These are phyloP conservation scores for Pampusana beccarii DNA, from an alignment of 2,113 vertebrate species.

Conservation along the genomic window DNA sequence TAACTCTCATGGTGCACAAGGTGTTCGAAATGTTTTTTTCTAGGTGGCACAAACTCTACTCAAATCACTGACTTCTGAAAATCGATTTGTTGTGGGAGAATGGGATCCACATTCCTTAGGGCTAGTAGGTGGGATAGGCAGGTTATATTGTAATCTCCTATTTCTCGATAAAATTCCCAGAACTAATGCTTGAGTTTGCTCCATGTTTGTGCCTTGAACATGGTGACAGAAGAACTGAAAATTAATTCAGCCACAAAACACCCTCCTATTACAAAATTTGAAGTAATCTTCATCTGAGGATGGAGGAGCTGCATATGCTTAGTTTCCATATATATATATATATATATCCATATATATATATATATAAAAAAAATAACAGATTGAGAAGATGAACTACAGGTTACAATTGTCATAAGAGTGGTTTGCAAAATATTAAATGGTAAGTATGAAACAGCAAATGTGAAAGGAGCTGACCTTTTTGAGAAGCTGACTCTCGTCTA, in stretches of 20 bases:
- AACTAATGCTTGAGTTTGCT: neutral
- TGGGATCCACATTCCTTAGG: neutral
- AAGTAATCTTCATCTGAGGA: neutral
- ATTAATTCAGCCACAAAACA: neutral
- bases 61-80: neutral
- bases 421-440: neutral
- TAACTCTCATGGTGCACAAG: neutral
- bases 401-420: neutral
- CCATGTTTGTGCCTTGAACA: neutral
- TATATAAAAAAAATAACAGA: neutral
- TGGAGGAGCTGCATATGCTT: neutral
- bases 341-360: no score
- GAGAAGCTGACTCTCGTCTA: neutral
- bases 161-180: neutral
- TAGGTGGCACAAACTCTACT: neutral
- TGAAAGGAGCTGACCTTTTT: neutral
- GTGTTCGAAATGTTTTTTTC: neutral
- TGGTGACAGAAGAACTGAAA: neutral
- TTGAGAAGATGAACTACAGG: neutral
- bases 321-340: no score
- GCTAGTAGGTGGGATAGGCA: neutral
- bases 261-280: neutral
- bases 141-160: neutral
- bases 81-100: neutral
- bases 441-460: neutral